A percentile compares a stretch with the other conserved stretches of the same genome.
These are phyloP conservation scores for Gallinago paraguaiae DNA, from an alignment of 2,113 vertebrate genomes.

Conservation along the genomic window DNA sequence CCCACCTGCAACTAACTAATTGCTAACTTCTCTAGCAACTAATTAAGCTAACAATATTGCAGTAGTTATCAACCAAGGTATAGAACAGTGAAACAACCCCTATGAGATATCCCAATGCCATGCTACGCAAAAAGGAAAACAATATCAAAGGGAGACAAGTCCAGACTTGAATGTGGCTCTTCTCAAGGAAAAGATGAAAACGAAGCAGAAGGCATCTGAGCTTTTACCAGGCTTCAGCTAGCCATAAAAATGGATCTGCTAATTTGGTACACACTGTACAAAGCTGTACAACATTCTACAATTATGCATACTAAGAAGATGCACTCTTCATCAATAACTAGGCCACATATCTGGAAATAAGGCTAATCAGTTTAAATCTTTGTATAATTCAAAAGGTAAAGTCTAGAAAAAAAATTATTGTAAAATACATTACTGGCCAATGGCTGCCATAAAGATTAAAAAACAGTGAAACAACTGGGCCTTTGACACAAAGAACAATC, in stretches of 20 bases:
- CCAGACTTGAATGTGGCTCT: not conserved
- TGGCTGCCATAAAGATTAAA: not conserved
- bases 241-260: not conserved
- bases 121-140: not conserved
- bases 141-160: not conserved
- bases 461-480: not conserved
- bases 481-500: not conserved
- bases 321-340: not conserved
- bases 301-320: not conserved
- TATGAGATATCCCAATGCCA: not conserved
- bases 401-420: not conserved
- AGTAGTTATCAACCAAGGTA: not conserved
- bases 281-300: not conserved
- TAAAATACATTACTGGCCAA: not conserved
- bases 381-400: not conserved
- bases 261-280: accelerated
- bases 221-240: not conserved
- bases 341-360: not conserved
- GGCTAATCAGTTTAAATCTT: not conserved
- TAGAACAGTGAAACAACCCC: not conserved
- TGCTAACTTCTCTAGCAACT: not conserved
- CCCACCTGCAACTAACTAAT: not conserved
- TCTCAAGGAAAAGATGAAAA: not conserved
- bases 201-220: not conserved
- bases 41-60: not conserved